phyloP scores from a whole-genome alignment of 2,113 vertebrate species.

The Hemiscyllium ocellatum region DNA sequence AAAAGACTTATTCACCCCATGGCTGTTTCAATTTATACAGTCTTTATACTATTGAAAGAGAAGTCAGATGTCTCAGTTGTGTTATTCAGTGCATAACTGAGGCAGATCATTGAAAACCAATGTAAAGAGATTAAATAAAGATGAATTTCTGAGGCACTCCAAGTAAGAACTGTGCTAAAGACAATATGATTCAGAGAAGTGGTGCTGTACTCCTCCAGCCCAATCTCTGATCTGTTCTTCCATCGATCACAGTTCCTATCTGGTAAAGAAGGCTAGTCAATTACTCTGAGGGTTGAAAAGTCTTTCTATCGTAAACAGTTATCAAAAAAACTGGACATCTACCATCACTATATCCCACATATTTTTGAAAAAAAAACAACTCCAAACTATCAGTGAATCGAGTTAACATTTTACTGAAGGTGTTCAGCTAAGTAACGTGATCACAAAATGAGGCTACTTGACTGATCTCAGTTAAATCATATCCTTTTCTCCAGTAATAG shows the following conservation, averaged over 20 bases:
- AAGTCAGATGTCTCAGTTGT: background rate
- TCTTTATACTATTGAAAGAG: background rate
- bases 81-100: background rate
- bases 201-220: background rate
- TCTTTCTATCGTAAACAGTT: background rate
- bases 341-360: background rate
- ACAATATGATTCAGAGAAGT: background rate
- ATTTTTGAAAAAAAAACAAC: background rate
- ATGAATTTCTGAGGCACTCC: background rate
- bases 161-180: background rate
- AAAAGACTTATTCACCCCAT: constrained; percentile 21
- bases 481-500: background rate
- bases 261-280: no score
- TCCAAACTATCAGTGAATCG: background rate
- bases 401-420: background rate
- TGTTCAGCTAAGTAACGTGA: background rate
- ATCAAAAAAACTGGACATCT: background rate
- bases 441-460: background rate
- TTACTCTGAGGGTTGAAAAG: background rate
- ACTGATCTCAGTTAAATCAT: background rate
- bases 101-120: background rate
- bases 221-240: background rate
- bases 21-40: background rate
- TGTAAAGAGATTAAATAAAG: background rate
- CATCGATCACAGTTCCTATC: background rate